phyloP scores from a whole-genome alignment of 2,113 vertebrate genomes.

The Rhipidura dahli region DNA sequence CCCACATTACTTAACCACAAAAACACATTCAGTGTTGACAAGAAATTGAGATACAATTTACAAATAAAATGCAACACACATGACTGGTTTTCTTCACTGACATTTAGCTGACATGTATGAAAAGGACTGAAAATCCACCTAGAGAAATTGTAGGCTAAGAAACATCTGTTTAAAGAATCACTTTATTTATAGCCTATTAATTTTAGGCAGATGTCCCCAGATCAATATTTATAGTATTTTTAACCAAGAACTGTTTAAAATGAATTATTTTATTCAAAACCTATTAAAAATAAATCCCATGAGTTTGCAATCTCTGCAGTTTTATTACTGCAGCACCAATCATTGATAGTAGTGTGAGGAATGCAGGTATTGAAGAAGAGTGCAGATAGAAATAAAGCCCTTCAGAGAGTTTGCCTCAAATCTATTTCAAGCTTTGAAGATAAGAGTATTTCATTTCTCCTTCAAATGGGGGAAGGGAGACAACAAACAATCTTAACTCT shows the following conservation, averaged over 20 bases:
- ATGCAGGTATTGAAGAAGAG: constrained; percentile 36
- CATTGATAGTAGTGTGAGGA: neutral
- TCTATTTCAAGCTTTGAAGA: constrained; percentile 25
- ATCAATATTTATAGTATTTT: constrained; percentile 32
- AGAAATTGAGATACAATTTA: constrained; percentile 7
- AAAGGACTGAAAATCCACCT: neutral
- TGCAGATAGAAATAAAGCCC: neutral
- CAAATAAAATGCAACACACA: neutral
- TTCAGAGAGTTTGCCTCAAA: neutral
- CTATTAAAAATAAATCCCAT: constrained; percentile 6
- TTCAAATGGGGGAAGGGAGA: neutral
- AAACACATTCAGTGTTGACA: neutral
- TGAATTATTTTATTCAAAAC: neutral
- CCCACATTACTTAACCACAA: neutral
- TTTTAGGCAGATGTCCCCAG: neutral
- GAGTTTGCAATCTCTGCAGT: neutral
- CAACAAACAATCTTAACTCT: constrained; percentile 33
- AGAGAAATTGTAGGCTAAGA: neutral
- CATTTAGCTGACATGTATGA: neutral
- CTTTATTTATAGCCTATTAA: constrained; percentile 3
- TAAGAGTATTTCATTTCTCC: constrained; percentile 26
- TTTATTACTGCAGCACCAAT: neutral
- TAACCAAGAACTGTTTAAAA: neutral
- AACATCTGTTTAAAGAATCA: neutral
- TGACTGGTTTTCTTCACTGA: neutral